A percentile compares a stretch with the other conserved stretches of the same genome.
phyloP scores from a whole-genome alignment of 2,888 invertebrate genomes.

The Chesias legatella region DNA sequence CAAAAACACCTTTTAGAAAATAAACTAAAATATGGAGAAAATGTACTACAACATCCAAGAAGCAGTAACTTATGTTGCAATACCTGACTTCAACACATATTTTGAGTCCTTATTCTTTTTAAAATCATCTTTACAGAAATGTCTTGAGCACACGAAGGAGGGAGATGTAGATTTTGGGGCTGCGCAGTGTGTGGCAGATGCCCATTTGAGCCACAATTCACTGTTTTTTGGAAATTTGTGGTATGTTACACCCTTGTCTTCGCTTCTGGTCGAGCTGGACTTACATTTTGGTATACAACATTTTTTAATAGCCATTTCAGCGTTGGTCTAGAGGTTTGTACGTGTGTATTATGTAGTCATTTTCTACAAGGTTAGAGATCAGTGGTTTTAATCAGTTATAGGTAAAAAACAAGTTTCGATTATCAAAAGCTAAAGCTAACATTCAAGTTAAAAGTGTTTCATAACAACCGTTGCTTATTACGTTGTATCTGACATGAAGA shows the following conservation, averaged over 20 bases:
- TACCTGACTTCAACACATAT: slow-evolving; percentile 84
- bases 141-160: slow-evolving; percentile 86
- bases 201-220: slow-evolving; percentile 82
- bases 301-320: slow-evolving; percentile 81
- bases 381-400: slow-evolving; percentile 1
- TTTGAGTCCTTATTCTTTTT: slow-evolving; percentile 85
- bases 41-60: slow-evolving; percentile 11
- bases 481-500: no score
- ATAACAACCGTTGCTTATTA: no score
- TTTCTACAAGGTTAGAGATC: slow-evolving; percentile 12
- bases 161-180: slow-evolving; percentile 58
- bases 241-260: slow-evolving; percentile 86
- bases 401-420: no score
- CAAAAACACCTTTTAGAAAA: neutral
- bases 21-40: slow-evolving; percentile 2
- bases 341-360: slow-evolving; percentile 1
- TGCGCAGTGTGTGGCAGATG: slow-evolving; percentile 80
- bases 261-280: slow-evolving; percentile 80
- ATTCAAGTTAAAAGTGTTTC: no score
- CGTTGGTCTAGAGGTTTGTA: slow-evolving; percentile 22
- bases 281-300: slow-evolving; percentile 83
- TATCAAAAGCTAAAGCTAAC: no score
- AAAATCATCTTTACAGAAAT: slow-evolving; percentile 87
- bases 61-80: slow-evolving; percentile 8
- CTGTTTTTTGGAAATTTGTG: slow-evolving; percentile 87